Percentiles rank a stretch among this genome's conserved stretches.
Conservation (phyloP, 2,113 vertebrate species). For the Ranitomeya imitator region DNA sequence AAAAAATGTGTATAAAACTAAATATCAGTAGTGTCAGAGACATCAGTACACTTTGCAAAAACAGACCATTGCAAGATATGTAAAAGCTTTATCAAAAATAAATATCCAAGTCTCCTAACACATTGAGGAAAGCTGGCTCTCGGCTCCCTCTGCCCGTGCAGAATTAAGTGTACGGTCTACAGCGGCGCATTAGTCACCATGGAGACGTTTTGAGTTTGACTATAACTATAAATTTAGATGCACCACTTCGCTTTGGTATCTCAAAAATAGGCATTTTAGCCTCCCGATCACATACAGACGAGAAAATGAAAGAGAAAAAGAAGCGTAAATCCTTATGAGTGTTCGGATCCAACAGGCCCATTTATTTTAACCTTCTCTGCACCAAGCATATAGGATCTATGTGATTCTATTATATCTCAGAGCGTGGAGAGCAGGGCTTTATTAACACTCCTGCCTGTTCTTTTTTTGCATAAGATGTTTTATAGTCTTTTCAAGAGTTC, state of each 20-base stretch:
- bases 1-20: neutral
- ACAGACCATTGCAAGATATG: conserved; percentile 35
- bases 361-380: conserved; percentile 53
- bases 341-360: conserved; percentile 46
- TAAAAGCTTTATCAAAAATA: conserved; percentile 40
- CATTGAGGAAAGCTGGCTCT: conserved; percentile 27
- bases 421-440: conserved; percentile 26
- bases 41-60: conserved; percentile 28
- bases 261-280: conserved; percentile 56
- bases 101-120: conserved; percentile 42
- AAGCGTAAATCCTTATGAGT: conserved; percentile 51
- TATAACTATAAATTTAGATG: conserved; percentile 58
- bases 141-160: conserved; percentile 28
- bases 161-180: conserved; percentile 37
- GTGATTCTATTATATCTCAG: conserved; percentile 31
- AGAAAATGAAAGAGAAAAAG: conserved; percentile 52
- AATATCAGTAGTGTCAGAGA: conserved; percentile 4
- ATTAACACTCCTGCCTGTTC: conserved; percentile 37
- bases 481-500: conserved; percentile 16
- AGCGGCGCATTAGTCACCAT: conserved; percentile 57
- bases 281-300: conserved; percentile 55
- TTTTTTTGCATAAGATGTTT: conserved; percentile 44
- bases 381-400: neutral
- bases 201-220: conserved; percentile 54
- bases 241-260: conserved; percentile 43